Evolutionary conservation across 1,140 invertebrate genomes (phyloP).

Genomic region (Rhyzopertha dominica): DNA sequence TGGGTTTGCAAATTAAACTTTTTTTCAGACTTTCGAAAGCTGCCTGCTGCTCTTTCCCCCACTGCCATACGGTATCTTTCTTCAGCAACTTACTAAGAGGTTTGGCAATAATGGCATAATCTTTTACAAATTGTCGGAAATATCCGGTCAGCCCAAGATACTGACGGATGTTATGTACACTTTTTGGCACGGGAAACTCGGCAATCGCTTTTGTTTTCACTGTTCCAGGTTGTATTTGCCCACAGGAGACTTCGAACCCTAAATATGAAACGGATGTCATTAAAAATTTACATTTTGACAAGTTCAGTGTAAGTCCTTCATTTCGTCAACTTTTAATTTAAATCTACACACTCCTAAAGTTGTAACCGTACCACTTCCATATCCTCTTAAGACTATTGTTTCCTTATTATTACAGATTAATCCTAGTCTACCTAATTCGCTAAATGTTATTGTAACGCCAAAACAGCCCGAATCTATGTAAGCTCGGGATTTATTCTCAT

Average conservation of each 20-base stretch:
- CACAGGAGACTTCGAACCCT: constrained; percentile 31
- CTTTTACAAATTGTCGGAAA: constrained; percentile 40
- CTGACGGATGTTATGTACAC: constrained; percentile 36
- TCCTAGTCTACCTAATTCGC: too few species aligned
- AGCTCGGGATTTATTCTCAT: too few species aligned
- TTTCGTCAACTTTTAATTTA: too few species aligned
- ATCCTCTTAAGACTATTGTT: too few species aligned
- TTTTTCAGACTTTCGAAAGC: constrained; percentile 22
- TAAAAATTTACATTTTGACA: constrained; percentile 37
- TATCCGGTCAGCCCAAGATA: constrained; percentile 40
- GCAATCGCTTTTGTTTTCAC: constrained; percentile 36
- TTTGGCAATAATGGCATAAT: constrained; percentile 30
- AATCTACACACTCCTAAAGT: too few species aligned
- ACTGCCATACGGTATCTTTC: constrained; percentile 29
- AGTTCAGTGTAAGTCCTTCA: constrained; percentile 34
- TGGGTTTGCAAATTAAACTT: constrained; percentile 26
- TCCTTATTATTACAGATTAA: too few species aligned
- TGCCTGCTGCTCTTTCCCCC: constrained; percentile 18
- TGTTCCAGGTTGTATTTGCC: constrained; percentile 29
- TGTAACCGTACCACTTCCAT: too few species aligned
- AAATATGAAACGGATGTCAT: constrained; percentile 31
- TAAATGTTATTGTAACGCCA: too few species aligned
- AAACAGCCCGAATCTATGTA: too few species aligned
- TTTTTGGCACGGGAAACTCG: constrained; percentile 28
- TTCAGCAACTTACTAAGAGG: constrained; percentile 32